Evolutionary conservation across 2,797 vertebrate species (phyloP).

Genomic region (Atherinosoma microstoma): DNA sequence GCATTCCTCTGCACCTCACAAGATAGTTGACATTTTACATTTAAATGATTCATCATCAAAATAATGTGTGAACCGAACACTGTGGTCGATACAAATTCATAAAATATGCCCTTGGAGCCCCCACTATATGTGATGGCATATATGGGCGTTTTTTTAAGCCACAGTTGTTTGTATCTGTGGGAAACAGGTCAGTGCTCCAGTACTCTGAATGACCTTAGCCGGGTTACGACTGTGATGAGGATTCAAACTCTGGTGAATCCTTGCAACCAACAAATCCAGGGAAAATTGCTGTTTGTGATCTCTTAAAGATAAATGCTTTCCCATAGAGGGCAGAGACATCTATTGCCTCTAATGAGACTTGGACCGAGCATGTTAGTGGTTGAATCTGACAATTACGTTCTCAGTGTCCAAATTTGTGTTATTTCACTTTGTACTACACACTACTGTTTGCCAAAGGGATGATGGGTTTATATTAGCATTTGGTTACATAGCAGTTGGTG

Average conservation of each 20-base stretch:
- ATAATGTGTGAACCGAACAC: too few relatives aligned
- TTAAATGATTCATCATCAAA: too few relatives aligned
- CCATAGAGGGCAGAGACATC: slow-evolving; percentile 41
- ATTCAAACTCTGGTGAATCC: slow-evolving; percentile 21
- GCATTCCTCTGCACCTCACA: neutral
- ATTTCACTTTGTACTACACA: neutral
- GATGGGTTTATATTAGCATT: slow-evolving; percentile 6
- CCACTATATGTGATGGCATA: neutral
- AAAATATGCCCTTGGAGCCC: neutral
- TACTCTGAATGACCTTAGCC: slow-evolving; percentile 39
- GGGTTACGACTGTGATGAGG: slow-evolving; percentile 24
- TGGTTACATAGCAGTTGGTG: slow-evolving; percentile 15
- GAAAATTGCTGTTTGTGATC: slow-evolving; percentile 42
- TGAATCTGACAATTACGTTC: neutral
- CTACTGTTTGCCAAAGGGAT: neutral
- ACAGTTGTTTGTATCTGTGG: slow-evolving; percentile 43
- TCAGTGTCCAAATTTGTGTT: neutral
- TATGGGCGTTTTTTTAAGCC: too few relatives aligned
- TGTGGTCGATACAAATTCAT: too few relatives aligned
- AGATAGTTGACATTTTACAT: too few relatives aligned
- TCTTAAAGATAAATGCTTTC: slow-evolving; percentile 48
- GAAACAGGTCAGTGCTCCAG: slow-evolving; percentile 31
- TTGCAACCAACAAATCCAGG: slow-evolving; percentile 13
- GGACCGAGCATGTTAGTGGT: slow-evolving; percentile 12
- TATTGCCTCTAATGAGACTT: slow-evolving; percentile 17